These are phyloP conservation scores for Chionis minor DNA, from an alignment of 2,113 vertebrate species.

Conservation along the genomic window DNA sequence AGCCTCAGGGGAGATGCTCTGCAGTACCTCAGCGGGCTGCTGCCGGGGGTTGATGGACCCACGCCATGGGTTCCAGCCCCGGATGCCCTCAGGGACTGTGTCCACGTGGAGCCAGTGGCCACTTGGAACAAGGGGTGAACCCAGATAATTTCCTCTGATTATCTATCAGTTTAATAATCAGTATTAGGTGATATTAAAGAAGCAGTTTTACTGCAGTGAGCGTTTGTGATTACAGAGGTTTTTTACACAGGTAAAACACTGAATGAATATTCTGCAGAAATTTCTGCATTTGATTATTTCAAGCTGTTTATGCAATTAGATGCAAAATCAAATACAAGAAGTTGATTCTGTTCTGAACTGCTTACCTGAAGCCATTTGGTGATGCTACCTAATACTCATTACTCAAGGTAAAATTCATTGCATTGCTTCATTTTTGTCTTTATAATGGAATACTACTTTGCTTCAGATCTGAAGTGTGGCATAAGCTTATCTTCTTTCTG, in stretches of 20 bases:
- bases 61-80: fast-evolving
- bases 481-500: neutral
- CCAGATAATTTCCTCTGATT: neutral
- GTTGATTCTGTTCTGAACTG: neutral
- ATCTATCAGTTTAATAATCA: neutral
- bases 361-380: neutral
- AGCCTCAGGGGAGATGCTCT: neutral
- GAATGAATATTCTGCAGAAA: neutral
- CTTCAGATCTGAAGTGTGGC: neutral
- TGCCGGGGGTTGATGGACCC: neutral
- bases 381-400: neutral
- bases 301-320: neutral
- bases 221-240: neutral
- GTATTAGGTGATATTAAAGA: neutral
- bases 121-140: neutral
- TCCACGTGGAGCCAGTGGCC: fast-evolving
- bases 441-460: neutral
- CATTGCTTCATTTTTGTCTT: neutral
- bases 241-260: neutral
- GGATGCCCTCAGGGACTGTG: neutral
- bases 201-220: neutral
- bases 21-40: neutral
- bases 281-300: neutral
- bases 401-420: neutral
- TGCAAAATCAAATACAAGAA: neutral